phyloP scores from a whole-genome alignment of 2,113 vertebrate genomes.

The Ifrita kowaldi region DNA sequence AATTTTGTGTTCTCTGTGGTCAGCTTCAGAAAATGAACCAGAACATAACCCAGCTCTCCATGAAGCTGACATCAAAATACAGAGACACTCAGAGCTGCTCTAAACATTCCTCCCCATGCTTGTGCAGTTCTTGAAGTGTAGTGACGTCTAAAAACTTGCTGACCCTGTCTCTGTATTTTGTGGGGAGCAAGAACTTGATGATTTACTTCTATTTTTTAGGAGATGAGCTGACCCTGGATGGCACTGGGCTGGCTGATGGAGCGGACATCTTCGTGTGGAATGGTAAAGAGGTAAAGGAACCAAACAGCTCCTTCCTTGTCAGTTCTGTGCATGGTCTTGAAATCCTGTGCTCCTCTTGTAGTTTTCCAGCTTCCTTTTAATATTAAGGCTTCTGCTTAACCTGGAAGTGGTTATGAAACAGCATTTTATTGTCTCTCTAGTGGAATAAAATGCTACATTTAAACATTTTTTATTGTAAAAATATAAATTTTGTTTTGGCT shows the following conservation, averaged over 20 bases:
- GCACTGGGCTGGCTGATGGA: conserved; percentile 76
- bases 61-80: not conserved
- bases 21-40: not conserved
- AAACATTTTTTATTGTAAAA: not conserved
- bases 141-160: not conserved
- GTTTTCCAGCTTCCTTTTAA: not conserved
- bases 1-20: not conserved
- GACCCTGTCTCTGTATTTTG: not conserved
- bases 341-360: not conserved
- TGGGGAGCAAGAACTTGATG: not conserved
- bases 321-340: not conserved
- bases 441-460: not conserved
- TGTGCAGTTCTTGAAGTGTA: not conserved
- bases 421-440: not conserved
- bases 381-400: not conserved
- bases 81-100: not conserved
- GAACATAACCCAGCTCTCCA: not conserved
- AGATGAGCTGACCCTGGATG: conserved; percentile 77
- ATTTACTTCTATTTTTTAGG: conserved; percentile 69
- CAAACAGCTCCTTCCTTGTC: not conserved
- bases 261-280: conserved; percentile 92
- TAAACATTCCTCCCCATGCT: not conserved
- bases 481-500: not conserved
- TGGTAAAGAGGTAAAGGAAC: conserved; percentile 83
- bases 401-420: not conserved